Evolutionary conservation across 37 sponge, comb jelly and placozoan genomes (phyloP), one percentile per base, ranked within the genome.

Genomic region (Aplysina aerophoba): DNA sequence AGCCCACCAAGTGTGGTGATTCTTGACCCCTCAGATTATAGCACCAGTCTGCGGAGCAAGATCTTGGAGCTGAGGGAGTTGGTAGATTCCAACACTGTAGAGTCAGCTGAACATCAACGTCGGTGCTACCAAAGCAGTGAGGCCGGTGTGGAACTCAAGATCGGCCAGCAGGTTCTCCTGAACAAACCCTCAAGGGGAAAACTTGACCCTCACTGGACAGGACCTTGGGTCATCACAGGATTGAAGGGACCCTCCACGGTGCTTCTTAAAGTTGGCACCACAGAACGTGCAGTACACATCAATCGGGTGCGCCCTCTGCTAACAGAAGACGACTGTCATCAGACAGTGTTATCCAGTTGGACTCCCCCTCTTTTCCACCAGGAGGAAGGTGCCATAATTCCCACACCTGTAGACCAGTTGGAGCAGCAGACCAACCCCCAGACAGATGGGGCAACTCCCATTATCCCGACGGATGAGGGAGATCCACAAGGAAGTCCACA

Each of bases 221-320:
- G 74, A 28, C 74, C 74, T 38, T 73, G 74, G 74, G 5, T 6
- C 5, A 36, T 73, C 39, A 73, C 21, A 35, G 38, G 6, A 21
- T 8, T 73, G 6, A 73, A 30, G 27, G 74, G 39, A 13, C 74
- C 74, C 3, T 14, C 74, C 4, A 73, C 74, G 3, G 36, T 73
- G 4, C 3, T 38, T 3, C 12, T 73, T 4, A 28, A 22, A 4
- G 4, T 73, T 3, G 74, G 74, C 3, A 14, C 5, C 74, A 38
- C 74, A 8, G 74, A 73, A 5, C 74, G 37, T 2, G 39, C 36
- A 6, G 74, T 73, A 36, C 74, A 73, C 36, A 13, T 13, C 5
- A 73, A 73, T 73, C 74, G 74, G 4, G 74, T 73, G 5, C 35
- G 74, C 35, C 74, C 74, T 13, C 12, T 73, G 39, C 39, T 73